A percentile compares a stretch with the other conserved stretches of the same genome.
Evolutionary conservation across 2,797 vertebrate genomes (phyloP).

Genomic region (Chelmon rostratus): DNA sequence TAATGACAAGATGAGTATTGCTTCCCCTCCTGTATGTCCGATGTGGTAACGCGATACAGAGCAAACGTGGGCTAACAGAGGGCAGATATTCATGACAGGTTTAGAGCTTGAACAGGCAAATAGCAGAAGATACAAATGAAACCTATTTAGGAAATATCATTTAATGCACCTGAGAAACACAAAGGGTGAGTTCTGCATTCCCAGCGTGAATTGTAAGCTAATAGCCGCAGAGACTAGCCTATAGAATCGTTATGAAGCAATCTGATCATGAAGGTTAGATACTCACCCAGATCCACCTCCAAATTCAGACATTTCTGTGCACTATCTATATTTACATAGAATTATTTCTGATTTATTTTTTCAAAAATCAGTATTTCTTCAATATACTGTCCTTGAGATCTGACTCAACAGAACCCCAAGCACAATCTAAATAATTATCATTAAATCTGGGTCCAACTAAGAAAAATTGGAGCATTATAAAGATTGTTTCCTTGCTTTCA

Average conservation of each 20-base stretch:
- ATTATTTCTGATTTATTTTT: slow-evolving; percentile 9
- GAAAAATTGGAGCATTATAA: slow-evolving; percentile 6
- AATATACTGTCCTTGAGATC: slow-evolving; percentile 15
- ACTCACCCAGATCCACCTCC: slow-evolving; percentile 25
- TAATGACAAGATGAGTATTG: slow-evolving; percentile 17
- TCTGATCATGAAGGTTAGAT: slow-evolving; percentile 9
- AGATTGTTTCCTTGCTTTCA: slow-evolving; percentile 16
- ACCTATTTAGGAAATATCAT: slow-evolving; percentile 57
- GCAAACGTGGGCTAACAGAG: slow-evolving; percentile 5
- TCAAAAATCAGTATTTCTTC: slow-evolving; percentile 26
- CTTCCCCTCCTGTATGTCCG: slow-evolving; percentile 23
- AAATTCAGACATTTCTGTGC: slow-evolving; percentile 44
- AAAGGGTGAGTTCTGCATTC: slow-evolving; percentile 34
- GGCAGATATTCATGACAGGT: slow-evolving; percentile 38
- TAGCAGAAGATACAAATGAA: slow-evolving; percentile 76
- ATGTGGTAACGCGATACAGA: slow-evolving; percentile 10
- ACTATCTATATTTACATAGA: slow-evolving; percentile 59
- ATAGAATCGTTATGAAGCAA: slow-evolving; percentile 37
- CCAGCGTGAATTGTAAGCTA: slow-evolving; percentile 31
- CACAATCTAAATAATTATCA: slow-evolving; percentile 13
- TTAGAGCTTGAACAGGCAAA: slow-evolving; percentile 63
- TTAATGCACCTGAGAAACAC: slow-evolving; percentile 59
- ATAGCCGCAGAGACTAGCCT: slow-evolving; percentile 34
- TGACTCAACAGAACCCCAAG: slow-evolving; percentile 25
- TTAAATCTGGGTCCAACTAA: slow-evolving; percentile 21